A percentile compares a stretch with the other conserved stretches of the same genome.
Evolutionary conservation across 2,888 invertebrate species (phyloP).

Genomic region (Epirrita christyi): DNA sequence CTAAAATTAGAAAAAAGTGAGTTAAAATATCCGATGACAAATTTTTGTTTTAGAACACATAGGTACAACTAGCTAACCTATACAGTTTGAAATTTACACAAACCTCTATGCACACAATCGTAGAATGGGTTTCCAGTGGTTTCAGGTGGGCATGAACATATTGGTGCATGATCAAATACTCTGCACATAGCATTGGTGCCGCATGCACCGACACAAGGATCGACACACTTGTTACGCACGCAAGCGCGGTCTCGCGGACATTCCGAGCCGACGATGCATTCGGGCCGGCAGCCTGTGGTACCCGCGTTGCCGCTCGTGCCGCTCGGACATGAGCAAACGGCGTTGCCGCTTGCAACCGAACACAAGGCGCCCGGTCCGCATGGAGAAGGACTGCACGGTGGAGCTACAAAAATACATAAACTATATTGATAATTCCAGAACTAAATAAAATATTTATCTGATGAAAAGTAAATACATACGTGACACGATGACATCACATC

Average conservation of each 20-base stretch:
- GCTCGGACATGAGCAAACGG: conserved; percentile 90
- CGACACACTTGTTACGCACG: conserved; percentile 90
- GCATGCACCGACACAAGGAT: conserved; percentile 93
- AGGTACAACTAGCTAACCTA: not conserved
- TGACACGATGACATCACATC: conserved; percentile 78
- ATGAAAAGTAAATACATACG: conserved; percentile 51
- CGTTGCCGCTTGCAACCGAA: conserved; percentile 79
- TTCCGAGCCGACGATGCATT: conserved; percentile 93
- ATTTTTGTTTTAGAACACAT: not conserved
- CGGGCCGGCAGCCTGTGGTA: conserved; percentile 91
- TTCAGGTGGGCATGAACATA: conserved; percentile 91
- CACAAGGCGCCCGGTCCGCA: conserved; percentile 93
- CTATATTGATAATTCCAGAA: not conserved
- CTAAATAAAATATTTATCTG: not conserved
- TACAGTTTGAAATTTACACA: conserved; percentile 6
- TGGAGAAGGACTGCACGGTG: conserved; percentile 89
- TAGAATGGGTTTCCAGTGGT: conserved; percentile 92
- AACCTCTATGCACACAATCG: conserved; percentile 82
- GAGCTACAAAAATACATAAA: conserved; percentile 57
- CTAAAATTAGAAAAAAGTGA: conserved; percentile 45
- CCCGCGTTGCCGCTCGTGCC: conserved; percentile 91
- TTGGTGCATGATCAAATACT: conserved; percentile 82
- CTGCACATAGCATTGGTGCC: conserved; percentile 91
- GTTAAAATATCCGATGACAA: not conserved
- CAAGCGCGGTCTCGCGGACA: conserved; percentile 91